Evolutionary conservation across 2,113 vertebrate species (phyloP), one percentile per base, ranked within the genome.

Genomic region (Heterotis niloticus): DNA sequence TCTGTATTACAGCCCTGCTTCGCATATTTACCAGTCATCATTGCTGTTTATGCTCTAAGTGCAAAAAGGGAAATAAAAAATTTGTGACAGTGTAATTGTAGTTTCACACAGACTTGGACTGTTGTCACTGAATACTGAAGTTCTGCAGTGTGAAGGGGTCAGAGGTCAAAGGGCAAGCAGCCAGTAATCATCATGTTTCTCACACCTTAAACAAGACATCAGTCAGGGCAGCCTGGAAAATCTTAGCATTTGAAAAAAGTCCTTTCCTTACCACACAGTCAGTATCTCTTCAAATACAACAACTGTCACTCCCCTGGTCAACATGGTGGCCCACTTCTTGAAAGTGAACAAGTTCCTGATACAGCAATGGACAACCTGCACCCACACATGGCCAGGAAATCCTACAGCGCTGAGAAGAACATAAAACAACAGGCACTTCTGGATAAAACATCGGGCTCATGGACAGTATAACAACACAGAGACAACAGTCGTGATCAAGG

Each of bases 401-500:
- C n/a, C 3, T 62, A 62, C 14, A 62, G 59, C 10, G 13, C 13
- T 17, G 20, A 17, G 14, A 2, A 20, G 3, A 10, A 20, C 20
- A 20, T 11, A 20, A 62, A 62, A 62, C 20, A 17, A 62, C 59
- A 62, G 59, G 85, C 87, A 92, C 84, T 54, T 87, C 1, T 87
- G 87, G 87, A 87, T 82, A 89, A 88, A 85, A 87, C 87, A 84
- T 83, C 20, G 12, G 59, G 12, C 59, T 1, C 10, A 59, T 16
- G 9, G 57, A 59, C 9, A 10, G 59, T 62, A 14, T 62, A 11
- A 44, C 3, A 44, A 44, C n/a, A n/a, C n/a, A 44, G 34, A 7
- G 34, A 44, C 34, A 44, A 44, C 3, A 44, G 34, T 4, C 34
- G 7, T 44, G 34, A 44, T 44, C 34, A 7, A 44, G 34, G 34